Evolutionary conservation across 53 echinoderm and acorn worm species (phyloP), one percentile per base, ranked within the genome.

Genomic region (Mesocentrotus franciscanus): DNA sequence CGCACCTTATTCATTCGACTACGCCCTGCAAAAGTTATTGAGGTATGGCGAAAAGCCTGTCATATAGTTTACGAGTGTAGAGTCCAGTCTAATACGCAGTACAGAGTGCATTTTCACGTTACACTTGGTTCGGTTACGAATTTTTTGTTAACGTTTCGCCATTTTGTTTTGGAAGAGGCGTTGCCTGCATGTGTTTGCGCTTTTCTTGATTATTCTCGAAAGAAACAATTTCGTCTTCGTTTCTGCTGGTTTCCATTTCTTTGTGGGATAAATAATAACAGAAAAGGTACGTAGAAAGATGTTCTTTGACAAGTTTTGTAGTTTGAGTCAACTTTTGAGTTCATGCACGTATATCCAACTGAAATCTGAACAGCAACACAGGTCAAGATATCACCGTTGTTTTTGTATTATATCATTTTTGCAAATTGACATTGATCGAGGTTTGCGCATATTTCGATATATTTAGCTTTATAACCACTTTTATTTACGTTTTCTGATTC

Each of bases 141-240:
- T 87, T 57, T 56, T 49, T 0, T 87, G 87, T 87, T 11, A 56
- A 87, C 56, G 16, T 24, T 13, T 87, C 87, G 87, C 87, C 87
- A 87, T 87, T 87, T 87, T 87, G 87, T 57, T 87, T 29, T 56
- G 56, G 58, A 58, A 87, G 87, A 87, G 87, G 87, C 87, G 87
- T 87, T 87, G 87, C 9, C 87, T 1, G 87, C 9, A 59, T 1
- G n/a, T 29, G 12, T 6, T n/a, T 87, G 15, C n/a, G n/a, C 27
- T 58, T 87, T 58, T 87, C 58, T 8, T n/a, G 58, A 58, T 57
- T 87, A 58, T 27, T 87, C 87, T 87, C 58, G 27, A 58, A 59
- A 29, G n/a, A 59, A 58, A 0, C 87, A 14, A 58, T 17, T 58
- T 87, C 24, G 87, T 87, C n/a, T 87, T 58, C 27, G 10, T 87